A percentile compares a stretch with the other conserved stretches of the same genome.
phyloP scores from a whole-genome alignment of 1,140 invertebrate genomes.

The Drosophila sp. region DNA sequence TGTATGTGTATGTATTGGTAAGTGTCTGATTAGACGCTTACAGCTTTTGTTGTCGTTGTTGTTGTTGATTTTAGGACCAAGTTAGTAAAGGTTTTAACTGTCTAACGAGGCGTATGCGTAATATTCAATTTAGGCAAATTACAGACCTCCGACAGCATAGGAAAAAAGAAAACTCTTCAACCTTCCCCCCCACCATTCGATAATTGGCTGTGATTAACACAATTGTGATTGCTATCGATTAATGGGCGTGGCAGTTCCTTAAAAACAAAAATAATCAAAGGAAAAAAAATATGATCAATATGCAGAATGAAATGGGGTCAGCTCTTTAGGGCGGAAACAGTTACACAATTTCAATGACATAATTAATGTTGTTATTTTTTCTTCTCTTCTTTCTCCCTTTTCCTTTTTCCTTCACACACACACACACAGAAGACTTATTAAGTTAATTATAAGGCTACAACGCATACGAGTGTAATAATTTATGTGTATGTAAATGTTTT shows the following conservation, averaged over 20 bases:
- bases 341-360: conserved; percentile 39
- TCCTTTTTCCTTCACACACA: not conserved
- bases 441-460: conserved; percentile 11
- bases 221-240: conserved; percentile 63
- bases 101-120: conserved; percentile 69
- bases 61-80: conserved; percentile 27
- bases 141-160: conserved; percentile 30
- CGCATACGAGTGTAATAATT: not conserved
- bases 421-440: not conserved
- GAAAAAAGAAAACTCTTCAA: not conserved
- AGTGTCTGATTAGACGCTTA: conserved; percentile 61
- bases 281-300: not conserved
- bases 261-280: conserved; percentile 16
- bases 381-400: not conserved
- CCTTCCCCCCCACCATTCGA: conserved; percentile 17
- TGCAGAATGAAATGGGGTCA: conserved; percentile 6
- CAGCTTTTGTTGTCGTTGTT: conserved; percentile 40
- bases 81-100: conserved; percentile 53
- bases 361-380: conserved; percentile 13
- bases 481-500: conserved; percentile 7
- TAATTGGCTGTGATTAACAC: conserved; percentile 53
- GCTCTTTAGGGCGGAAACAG: conserved; percentile 11
- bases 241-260: conserved; percentile 29
- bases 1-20: conserved; percentile 18
- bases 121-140: conserved; percentile 74